These are phyloP conservation scores for Sylvilagus floridanus DNA, from an alignment of 2,797 vertebrate genomes.

Conservation along the genomic window DNA sequence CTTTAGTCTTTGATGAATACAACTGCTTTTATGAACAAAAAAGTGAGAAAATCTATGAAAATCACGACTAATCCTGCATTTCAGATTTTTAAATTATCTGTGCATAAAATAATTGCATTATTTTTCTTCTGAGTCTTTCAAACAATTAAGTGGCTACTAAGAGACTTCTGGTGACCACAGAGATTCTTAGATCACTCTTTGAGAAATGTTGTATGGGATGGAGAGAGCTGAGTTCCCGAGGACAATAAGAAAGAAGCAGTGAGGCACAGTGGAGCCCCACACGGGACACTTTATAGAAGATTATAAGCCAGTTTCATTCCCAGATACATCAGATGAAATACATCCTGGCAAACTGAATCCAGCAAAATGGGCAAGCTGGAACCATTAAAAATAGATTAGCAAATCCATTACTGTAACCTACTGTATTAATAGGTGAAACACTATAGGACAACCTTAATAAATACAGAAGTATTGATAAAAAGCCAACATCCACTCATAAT, in stretches of 20 bases:
- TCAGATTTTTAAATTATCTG: neutral
- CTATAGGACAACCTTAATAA: neutral
- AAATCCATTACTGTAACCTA: neutral
- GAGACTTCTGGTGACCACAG: neutral
- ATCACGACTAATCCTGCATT: neutral
- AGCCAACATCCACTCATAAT: neutral
- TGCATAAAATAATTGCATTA: neutral
- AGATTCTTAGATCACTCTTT: neutral
- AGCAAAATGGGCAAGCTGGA: conserved; percentile 4
- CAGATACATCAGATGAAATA: neutral
- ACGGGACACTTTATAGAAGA: neutral
- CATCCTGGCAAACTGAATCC: neutral
- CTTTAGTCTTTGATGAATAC: neutral
- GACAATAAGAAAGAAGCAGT: neutral
- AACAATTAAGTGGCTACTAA: neutral
- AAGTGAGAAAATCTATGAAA: conserved; percentile 5
- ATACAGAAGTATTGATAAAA: conserved; percentile 39
- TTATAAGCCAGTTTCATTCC: neutral
- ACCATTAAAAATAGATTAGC: conserved; percentile 20
- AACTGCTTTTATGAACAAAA: conserved; percentile 28
- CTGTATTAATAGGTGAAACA: conserved; percentile 17
- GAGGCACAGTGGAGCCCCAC: neutral
- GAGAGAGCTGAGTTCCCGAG: neutral
- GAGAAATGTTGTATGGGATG: neutral
- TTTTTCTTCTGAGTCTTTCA: neutral